Conservation (phyloP, 2,797 vertebrate species). For the Petrocephalus sullivani region DNA sequence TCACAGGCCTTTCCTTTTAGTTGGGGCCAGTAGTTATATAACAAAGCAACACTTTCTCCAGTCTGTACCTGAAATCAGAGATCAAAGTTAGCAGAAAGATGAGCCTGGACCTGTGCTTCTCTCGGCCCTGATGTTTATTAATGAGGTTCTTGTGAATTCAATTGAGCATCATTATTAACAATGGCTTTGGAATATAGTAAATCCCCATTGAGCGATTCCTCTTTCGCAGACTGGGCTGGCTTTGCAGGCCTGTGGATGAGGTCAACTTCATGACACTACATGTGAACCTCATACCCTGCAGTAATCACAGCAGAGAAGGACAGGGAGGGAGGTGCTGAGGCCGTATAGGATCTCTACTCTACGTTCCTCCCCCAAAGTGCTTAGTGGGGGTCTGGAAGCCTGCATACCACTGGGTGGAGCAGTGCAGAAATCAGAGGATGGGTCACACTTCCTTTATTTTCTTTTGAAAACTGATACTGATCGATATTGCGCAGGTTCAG, state of each 20-base stretch:
- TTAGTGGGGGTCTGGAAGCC: background rate
- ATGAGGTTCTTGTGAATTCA: background rate
- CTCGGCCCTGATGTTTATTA: background rate
- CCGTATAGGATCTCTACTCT: background rate
- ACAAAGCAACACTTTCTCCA: constrained; percentile 3
- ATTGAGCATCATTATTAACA: background rate
- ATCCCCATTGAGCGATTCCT: constrained; percentile 14
- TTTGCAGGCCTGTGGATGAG: constrained; percentile 18
- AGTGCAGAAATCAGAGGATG: constrained; percentile 11
- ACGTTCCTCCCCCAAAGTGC: background rate
- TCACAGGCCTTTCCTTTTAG: background rate
- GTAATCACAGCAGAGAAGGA: background rate
- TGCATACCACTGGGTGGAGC: background rate
- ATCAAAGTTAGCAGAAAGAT: background rate
- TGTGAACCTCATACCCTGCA: background rate
- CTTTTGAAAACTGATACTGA: background rate
- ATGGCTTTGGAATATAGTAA: constrained; percentile 21
- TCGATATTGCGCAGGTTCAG: background rate
- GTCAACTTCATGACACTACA: background rate
- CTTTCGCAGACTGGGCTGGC: constrained; percentile 11
- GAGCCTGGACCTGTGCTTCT: background rate
- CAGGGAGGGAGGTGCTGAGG: background rate
- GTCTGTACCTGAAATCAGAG: background rate
- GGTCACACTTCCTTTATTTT: background rate
- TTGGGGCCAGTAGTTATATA: background rate